Conservation (phyloP, 2,113 vertebrate species). For the Grammomys surdaster region DNA sequence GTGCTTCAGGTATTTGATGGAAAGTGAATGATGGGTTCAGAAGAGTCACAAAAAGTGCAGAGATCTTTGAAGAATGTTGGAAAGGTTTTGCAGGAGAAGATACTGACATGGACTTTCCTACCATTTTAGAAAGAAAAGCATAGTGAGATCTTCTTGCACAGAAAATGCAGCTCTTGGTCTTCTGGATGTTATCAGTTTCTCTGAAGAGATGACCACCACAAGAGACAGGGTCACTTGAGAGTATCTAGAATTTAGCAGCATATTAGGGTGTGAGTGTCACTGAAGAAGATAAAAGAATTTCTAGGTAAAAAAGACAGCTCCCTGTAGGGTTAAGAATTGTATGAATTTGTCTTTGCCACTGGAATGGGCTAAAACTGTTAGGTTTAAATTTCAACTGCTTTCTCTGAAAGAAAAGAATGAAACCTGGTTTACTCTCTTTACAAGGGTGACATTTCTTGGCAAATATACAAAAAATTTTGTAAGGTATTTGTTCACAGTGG, state of each 20-base stretch:
- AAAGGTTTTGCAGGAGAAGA: not conserved
- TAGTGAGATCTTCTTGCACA: not conserved
- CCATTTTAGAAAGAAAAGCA: not conserved
- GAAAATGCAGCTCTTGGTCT: not conserved
- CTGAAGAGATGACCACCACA: not conserved
- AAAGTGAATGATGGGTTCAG: not conserved
- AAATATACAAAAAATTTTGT: not conserved
- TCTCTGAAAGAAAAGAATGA: too few species aligned
- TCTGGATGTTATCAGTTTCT: not conserved
- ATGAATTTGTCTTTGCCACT: not conserved
- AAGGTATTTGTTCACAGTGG: not conserved
- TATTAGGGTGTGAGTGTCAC: not conserved
- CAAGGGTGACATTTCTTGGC: not conserved
- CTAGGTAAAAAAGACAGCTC: not conserved
- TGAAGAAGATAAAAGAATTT: not conserved
- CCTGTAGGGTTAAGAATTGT: not conserved
- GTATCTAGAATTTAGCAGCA: not conserved
- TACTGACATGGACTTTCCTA: not conserved
- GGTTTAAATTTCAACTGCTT: not conserved
- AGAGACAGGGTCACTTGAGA: not conserved
- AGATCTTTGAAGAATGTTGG: fast-evolving
- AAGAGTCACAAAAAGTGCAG: not conserved
- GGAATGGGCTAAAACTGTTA: not conserved
- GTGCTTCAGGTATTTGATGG: fast-evolving
- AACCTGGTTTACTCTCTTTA: not conserved